phyloP scores from a whole-genome alignment of 2,113 vertebrate species.

The Vidua macroura region DNA sequence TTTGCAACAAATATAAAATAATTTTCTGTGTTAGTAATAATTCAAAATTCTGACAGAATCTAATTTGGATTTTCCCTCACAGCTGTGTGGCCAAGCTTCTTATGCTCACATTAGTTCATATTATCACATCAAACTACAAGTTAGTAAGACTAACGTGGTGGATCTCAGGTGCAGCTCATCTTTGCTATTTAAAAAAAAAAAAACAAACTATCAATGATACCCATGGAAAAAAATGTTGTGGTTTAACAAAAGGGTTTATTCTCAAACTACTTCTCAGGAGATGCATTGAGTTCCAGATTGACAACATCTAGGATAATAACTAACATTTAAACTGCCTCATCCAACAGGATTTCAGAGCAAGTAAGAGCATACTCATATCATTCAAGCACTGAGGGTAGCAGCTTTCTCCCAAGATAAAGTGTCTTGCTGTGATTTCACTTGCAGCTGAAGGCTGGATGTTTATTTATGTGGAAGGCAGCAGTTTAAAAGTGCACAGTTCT shows the following conservation, averaged over 20 bases:
- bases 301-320: background rate
- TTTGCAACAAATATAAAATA: slow-evolving; percentile 12
- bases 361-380: background rate
- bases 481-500: background rate
- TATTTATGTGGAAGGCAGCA: background rate
- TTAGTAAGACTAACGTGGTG: slow-evolving; percentile 37
- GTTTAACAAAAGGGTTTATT: background rate
- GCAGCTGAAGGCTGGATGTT: background rate
- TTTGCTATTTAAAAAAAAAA: background rate
- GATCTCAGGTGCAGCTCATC: background rate
- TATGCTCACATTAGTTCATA: background rate
- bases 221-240: background rate
- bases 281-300: background rate
- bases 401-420: background rate
- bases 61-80: background rate
- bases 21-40: background rate
- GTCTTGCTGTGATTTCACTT: background rate
- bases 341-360: background rate
- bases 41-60: background rate
- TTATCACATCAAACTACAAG: background rate
- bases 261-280: background rate
- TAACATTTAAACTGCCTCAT: background rate
- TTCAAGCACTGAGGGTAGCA: background rate
- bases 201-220: background rate
- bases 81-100: slow-evolving; percentile 2